A percentile compares a stretch with the other conserved stretches of the same genome.
These are phyloP conservation scores for Acrocephalus kingi DNA, from an alignment of 2,113 vertebrate genomes.

Conservation along the genomic window DNA sequence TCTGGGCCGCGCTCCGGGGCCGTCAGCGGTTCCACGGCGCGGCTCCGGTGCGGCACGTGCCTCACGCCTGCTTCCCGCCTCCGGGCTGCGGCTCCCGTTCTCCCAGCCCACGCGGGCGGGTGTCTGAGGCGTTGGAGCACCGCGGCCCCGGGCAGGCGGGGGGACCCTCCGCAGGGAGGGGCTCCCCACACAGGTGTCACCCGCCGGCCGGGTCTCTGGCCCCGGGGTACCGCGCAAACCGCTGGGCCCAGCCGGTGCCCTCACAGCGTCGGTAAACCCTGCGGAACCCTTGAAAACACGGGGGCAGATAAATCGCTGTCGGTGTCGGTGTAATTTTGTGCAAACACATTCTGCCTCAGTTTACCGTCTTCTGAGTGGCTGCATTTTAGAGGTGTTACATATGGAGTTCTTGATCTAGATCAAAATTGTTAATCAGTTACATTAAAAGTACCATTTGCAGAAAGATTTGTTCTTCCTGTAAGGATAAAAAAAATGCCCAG, in stretches of 20 bases:
- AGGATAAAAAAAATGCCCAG: neutral
- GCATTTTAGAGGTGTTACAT: neutral
- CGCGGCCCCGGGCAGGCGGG: neutral
- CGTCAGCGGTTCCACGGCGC: neutral
- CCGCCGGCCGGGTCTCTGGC: accelerated
- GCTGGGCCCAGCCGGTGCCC: accelerated
- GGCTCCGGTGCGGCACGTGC: neutral
- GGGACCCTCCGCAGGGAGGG: accelerated
- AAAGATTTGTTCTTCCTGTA: neutral
- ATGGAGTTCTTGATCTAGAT: neutral
- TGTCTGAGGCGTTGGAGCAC: accelerated
- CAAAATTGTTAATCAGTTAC: neutral
- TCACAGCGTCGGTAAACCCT: accelerated
- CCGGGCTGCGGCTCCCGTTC: neutral
- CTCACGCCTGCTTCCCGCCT: neutral
- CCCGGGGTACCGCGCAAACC: accelerated
- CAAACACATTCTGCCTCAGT: accelerated
- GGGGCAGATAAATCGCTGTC: accelerated
- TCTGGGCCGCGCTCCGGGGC: neutral
- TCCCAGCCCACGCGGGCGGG: accelerated
- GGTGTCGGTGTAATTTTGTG: accelerated
- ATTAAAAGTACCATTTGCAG: neutral
- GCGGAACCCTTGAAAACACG: neutral
- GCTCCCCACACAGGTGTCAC: accelerated
- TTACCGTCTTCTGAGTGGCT: accelerated